These are phyloP conservation scores for Parnassius apollo DNA, from an alignment of 2,888 invertebrate genomes.

Conservation along the genomic window DNA sequence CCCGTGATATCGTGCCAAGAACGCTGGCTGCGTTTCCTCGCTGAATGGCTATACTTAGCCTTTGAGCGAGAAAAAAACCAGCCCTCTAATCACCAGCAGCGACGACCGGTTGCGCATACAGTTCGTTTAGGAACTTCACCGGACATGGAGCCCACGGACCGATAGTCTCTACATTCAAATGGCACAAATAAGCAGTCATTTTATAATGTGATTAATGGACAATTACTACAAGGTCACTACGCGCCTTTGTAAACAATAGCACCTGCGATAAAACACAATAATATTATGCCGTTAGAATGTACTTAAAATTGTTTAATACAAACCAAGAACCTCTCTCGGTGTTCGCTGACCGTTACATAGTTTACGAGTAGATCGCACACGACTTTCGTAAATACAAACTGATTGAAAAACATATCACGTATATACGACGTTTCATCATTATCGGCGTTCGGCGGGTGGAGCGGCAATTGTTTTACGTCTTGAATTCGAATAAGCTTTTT, in stretches of 20 bases:
- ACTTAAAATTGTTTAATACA: constrained; percentile 12
- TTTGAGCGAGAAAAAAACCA: too few species aligned
- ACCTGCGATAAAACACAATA: constrained; percentile 13
- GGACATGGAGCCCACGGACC: too few species aligned
- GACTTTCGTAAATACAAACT: constrained; percentile 64
- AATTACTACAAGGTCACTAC: constrained; percentile 19
- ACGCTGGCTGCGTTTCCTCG: too few species aligned
- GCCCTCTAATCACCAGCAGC: too few species aligned
- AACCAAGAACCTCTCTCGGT: constrained; percentile 11
- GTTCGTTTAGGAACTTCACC: too few species aligned
- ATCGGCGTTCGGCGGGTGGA: constrained; percentile 40
- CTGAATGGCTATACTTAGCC: too few species aligned
- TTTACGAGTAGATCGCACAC: constrained; percentile 26
- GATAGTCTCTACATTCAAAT: too few species aligned
- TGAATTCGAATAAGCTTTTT: constrained; percentile 52
- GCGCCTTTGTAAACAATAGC: constrained; percentile 14
- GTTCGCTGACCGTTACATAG: constrained; percentile 43
- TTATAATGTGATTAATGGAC: too few species aligned
- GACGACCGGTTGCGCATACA: too few species aligned
- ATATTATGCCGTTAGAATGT: constrained; percentile 15
- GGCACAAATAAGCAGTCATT: too few species aligned
- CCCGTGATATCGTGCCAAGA: too few species aligned
- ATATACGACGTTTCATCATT: constrained; percentile 55
- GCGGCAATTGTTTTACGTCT: constrained; percentile 41
- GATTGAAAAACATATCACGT: constrained; percentile 71